Evolutionary conservation across 2,888 invertebrate species (phyloP), one percentile per base, ranked within the genome.

Genomic region (Trachelus troglodyta): DNA sequence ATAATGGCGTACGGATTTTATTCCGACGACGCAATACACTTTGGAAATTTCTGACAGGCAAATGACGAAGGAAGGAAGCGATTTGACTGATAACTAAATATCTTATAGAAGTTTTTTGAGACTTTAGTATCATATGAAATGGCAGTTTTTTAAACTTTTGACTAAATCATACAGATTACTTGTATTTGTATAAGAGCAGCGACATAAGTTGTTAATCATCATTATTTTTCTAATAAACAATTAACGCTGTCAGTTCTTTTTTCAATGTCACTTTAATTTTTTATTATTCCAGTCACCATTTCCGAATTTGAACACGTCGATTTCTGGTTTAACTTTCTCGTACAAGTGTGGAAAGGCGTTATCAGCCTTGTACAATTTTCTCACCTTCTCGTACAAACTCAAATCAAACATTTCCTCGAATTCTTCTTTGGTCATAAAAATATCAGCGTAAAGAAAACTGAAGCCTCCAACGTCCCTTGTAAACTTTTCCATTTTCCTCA

Each of bases 361-460:
- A 71, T 93, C 92, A 0, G 94, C 95, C 4, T 90, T 90, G 84
- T 94, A 95, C 88, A 94, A 94, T 85, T 88, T 92, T 79, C 95
- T 92, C 2, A 94, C 95, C 35, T 88, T 87, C 82, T 95, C 94
- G 84, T 95, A 95, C 81, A 95, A 88, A 0, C 92, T 92, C 85
- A 95, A 89, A 89, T 95, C 95, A 85, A 95, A 95, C 95, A 95
- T 95, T 83, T 93, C 92, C 82, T 94, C 93, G 86, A 95, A 95
- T 86, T 95, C 95, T 35, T 93, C 88, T 23, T 92, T 90, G 0
- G 92, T 94, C 95, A 95, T 95, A 84, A 95, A 95, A 69, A 94
- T 95, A 86, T 95, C 95, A 0, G 95, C 95, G 82, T 95, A 95
- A 33, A 95, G 88, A 87, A 95, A 95, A 4, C 95, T 94, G 86